phyloP scores from a whole-genome alignment of 2,113 vertebrate genomes.

The Chionis minor region DNA sequence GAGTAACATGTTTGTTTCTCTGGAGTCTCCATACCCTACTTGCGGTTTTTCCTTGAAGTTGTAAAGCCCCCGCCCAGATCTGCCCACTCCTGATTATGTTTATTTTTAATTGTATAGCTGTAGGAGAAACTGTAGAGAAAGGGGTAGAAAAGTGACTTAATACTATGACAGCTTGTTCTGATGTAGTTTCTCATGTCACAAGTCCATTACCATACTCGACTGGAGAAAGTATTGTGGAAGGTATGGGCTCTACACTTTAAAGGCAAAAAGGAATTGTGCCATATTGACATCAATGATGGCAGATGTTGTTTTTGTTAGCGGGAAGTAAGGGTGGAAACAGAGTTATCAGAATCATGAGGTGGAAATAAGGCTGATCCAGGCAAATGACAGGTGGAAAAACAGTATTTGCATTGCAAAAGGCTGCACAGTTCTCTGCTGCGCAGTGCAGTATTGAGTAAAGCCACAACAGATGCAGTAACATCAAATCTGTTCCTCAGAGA shows the following conservation, averaged over 20 bases:
- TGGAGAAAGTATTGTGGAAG: background rate
- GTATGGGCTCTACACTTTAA: background rate
- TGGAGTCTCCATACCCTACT: background rate
- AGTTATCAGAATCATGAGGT: background rate
- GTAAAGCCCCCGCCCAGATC: background rate
- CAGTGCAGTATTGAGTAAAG: background rate
- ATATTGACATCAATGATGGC: background rate
- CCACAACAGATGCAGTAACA: background rate
- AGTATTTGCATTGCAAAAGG: slow-evolving; percentile 17
- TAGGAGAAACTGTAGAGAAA: background rate
- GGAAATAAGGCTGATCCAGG: background rate
- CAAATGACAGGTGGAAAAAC: background rate
- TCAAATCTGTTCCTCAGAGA: background rate
- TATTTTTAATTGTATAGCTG: background rate
- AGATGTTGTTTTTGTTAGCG: background rate
- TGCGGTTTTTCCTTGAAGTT: background rate
- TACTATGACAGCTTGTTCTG: background rate
- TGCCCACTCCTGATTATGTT: background rate
- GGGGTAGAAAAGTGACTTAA: background rate
- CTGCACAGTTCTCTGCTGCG: background rate
- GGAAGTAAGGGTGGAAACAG: background rate
- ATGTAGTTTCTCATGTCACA: background rate
- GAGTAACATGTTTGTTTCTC: background rate
- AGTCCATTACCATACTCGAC: background rate
- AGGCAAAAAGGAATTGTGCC: background rate